These are phyloP conservation scores for Gobio gobio DNA, from an alignment of 2,113 vertebrate genomes.

Conservation along the genomic window DNA sequence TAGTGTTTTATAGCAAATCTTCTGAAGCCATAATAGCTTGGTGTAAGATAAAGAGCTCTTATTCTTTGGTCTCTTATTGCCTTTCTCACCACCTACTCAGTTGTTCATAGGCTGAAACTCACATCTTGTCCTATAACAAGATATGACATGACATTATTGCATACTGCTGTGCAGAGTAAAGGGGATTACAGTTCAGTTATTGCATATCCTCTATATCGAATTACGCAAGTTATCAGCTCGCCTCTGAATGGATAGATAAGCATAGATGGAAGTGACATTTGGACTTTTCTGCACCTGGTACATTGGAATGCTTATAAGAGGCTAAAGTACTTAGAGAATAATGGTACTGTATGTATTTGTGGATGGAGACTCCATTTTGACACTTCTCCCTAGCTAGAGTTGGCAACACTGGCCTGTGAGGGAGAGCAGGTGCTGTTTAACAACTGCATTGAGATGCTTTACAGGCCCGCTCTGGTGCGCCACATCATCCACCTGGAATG, in stretches of 20 bases:
- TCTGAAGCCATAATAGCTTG: not conserved
- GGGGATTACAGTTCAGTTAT: conserved; percentile 71
- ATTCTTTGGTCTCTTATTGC: conserved; percentile 26
- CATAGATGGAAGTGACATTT: conserved; percentile 50
- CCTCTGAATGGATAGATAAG: conserved; percentile 61
- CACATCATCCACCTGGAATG: not conserved
- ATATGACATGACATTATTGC: conserved; percentile 57
- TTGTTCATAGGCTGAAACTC: conserved; percentile 44
- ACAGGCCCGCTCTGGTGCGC: not conserved
- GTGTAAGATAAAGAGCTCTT: conserved; percentile 13
- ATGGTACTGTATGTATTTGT: conserved; percentile 10
- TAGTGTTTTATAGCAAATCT: not conserved
- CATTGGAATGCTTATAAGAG: conserved; percentile 36
- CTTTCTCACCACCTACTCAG: conserved; percentile 8
- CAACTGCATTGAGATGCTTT: conserved; percentile 22
- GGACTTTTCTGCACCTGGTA: conserved; percentile 43
- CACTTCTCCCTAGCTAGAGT: conserved; percentile 36
- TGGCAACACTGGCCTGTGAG: conserved; percentile 19
- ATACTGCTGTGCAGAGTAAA: conserved; percentile 63
- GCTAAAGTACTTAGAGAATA: conserved; percentile 4
- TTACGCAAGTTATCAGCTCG: conserved; percentile 74
- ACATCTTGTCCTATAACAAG: conserved; percentile 57
- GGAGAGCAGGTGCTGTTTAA: conserved; percentile 42
- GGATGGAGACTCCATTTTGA: conserved; percentile 34
- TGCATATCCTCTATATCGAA: conserved; percentile 56